Conservation (phyloP, 2,797 vertebrate genomes). For the Synaphobranchus kaupii region DNA sequence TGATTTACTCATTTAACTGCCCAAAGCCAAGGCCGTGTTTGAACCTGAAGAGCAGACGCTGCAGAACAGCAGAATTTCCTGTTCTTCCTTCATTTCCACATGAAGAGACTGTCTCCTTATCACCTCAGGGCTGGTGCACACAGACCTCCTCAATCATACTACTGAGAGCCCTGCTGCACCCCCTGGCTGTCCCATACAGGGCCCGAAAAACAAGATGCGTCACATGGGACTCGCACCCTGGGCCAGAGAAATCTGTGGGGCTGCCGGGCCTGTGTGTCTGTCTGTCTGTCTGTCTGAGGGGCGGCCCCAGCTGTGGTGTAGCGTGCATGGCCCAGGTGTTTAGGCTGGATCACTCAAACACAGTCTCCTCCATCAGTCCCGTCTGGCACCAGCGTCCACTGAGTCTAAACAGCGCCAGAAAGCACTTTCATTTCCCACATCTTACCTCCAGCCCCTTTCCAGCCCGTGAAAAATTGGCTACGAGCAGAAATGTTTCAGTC, state of each 20-base stretch:
- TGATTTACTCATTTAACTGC: too few species aligned
- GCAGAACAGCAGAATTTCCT: too few species aligned
- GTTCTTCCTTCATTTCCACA: too few species aligned
- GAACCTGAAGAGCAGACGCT: too few species aligned
- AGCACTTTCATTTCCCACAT: conserved; percentile 59
- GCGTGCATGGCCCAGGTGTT: too few species aligned
- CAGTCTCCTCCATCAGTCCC: conserved; percentile 18
- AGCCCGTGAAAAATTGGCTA: conserved; percentile 36
- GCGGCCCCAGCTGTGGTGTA: conserved; percentile 3
- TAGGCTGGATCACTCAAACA: conserved; percentile 30
- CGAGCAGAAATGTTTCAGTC: conserved; percentile 22
- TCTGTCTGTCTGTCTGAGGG: conserved; percentile 40
- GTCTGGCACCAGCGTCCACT: conserved; percentile 28
- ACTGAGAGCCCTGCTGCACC: background rate
- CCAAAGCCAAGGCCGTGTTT: too few species aligned
- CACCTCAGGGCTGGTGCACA: background rate
- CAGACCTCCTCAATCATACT: conserved; percentile 3
- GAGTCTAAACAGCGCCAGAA: conserved; percentile 35
- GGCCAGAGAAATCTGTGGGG: conserved; percentile 46
- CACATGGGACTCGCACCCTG: conserved; percentile 13
- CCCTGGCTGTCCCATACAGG: conserved; percentile 52
- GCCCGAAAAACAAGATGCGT: conserved; percentile 53
- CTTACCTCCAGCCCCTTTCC: conserved; percentile 51
- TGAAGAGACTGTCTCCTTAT: too few species aligned
- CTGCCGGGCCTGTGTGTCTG: background rate